Evolutionary conservation across 2,888 invertebrate genomes (phyloP), one percentile per base, ranked within the genome.

Genomic region (Timema podura): DNA sequence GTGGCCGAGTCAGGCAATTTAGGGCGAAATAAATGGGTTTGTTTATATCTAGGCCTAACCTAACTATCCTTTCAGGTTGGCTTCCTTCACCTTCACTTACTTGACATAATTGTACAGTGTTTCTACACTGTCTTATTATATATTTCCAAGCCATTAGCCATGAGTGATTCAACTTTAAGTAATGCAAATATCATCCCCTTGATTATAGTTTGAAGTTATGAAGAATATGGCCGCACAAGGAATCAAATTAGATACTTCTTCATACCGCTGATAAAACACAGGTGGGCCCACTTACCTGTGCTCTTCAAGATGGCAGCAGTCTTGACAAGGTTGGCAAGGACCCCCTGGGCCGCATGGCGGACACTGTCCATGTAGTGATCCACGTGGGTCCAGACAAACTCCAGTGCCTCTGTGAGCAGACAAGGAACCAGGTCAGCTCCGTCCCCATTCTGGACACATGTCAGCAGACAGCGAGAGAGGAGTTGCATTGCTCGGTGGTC

Each of bases 331-430:
- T 84, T 83, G 5, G 79, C 79, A 70, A 86, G 79, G 45, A 85
- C 79, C 73, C 85, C 85, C 44, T 83, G 85, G 0, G 86, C 81
- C 67, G 88, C 80, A 76, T 88, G 86, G 0, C 88, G 79, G 45
- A 91, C 88, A 74, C 87, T 86, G 77, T 91, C 90, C 78, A 88
- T 84, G 76, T 84, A 84, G 79, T 89, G 88, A 66, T 89, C 88
- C 64, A 89, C 79, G 75, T 88, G 86, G 0, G 82, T 79, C 84
- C 87, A 85, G 44, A 85, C 81, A 78, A 85, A 88, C 44, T 79
- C 78, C 72, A 79, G 80, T 45, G 83, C 80, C 75, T 75, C 74
- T 54, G 78, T 76, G 30, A 81, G 79, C 45, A 81, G 74, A 49
- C 77, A 75, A 16, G 77, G 5, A 11, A 59, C 44, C 57, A 69